Percentiles rank a stretch among this genome's conserved stretches.
phyloP scores from a whole-genome alignment of 2,113 vertebrate species.

The Mastomys natalensis region DNA sequence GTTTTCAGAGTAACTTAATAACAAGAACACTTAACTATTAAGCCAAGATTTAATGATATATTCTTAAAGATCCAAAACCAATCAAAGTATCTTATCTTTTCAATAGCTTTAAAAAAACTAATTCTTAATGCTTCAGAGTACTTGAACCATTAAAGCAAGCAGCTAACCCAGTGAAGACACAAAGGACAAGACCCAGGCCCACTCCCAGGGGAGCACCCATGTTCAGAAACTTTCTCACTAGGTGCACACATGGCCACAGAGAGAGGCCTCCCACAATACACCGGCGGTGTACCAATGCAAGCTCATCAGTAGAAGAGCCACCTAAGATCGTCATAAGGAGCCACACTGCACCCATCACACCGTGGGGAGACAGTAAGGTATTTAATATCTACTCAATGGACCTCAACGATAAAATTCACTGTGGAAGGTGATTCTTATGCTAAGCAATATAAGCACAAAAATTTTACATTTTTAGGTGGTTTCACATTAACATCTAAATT shows the following conservation, averaged over 20 bases:
- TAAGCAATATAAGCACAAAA: not conserved
- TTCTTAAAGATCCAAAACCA: constrained; percentile 34
- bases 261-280: constrained; percentile 95
- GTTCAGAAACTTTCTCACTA: constrained; percentile 96
- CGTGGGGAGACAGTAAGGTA: constrained; percentile 83
- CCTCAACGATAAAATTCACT: not conserved
- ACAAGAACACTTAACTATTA: not conserved
- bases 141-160: not conserved
- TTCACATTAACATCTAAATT: not conserved
- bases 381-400: not conserved
- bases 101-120: not conserved
- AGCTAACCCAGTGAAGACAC: constrained; percentile 95
- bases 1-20: constrained; percentile 14
- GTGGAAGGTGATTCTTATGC: not conserved
- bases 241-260: constrained; percentile 97
- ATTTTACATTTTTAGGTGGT: not conserved
- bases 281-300: constrained; percentile 97
- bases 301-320: constrained; percentile 96
- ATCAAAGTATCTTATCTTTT: not conserved
- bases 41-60: not conserved
- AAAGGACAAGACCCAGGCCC: constrained; percentile 95
- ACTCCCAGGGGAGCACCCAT: constrained; percentile 96
- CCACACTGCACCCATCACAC: constrained; percentile 98
- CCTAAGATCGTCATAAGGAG: constrained; percentile 95
- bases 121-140: not conserved